Evolutionary conservation across 2,797 vertebrate genomes (phyloP).

Genomic region (Pseudocheirus occidentalis): DNA sequence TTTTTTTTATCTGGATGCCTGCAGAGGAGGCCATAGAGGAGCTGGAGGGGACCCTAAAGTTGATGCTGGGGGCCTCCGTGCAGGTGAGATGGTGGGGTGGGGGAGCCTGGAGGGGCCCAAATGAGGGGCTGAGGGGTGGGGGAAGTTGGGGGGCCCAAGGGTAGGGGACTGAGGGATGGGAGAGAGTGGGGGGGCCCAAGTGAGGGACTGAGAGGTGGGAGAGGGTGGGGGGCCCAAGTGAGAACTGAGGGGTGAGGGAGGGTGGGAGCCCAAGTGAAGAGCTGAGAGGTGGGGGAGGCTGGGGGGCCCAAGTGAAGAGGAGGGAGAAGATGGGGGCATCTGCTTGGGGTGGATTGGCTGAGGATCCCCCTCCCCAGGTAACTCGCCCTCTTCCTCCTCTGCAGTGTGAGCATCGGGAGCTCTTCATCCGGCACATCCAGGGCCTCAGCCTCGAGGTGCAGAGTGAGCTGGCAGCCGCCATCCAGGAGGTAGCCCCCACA

Average conservation of each 20-base stretch:
- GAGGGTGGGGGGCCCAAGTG: neutral
- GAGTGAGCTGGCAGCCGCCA: constrained; percentile 88
- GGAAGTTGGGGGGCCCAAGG: no score
- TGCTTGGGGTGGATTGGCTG: neutral
- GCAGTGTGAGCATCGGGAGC: constrained; percentile 92
- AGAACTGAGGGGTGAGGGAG: neutral
- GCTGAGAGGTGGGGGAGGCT: neutral
- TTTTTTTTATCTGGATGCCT: constrained; percentile 43
- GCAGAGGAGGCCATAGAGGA: constrained; percentile 91
- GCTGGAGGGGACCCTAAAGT: constrained; percentile 88
- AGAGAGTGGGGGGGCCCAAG: no score
- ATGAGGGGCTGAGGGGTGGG: neutral
- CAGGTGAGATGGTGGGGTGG: constrained; percentile 85
- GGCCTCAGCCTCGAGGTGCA: constrained; percentile 90
- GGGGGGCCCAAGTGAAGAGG: neutral
- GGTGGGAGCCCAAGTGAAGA: neutral
- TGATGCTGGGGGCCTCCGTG: constrained; percentile 92
- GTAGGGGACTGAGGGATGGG: neutral
- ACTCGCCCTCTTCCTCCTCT: accelerated
- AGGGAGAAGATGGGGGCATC: neutral
- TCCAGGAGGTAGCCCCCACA: constrained; percentile 89
- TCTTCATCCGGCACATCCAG: constrained; percentile 92
- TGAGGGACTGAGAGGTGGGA: neutral
- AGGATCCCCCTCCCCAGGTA: neutral
- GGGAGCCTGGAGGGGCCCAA: no score